Conservation (phyloP, 1,140 invertebrate species). For the Camponotus vicinus region DNA sequence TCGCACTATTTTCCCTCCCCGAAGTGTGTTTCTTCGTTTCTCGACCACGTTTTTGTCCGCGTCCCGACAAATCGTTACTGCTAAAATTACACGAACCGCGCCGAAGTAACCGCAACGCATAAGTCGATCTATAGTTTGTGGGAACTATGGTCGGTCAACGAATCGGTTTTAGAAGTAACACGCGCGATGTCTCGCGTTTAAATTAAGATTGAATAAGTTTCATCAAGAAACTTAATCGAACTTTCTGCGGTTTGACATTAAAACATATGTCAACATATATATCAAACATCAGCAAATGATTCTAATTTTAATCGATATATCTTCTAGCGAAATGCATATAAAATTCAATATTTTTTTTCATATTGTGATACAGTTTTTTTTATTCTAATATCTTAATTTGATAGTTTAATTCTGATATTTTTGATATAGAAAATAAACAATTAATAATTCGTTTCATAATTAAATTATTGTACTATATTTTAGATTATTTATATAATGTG, state of each 20-base stretch:
- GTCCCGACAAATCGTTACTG: slow-evolving; percentile 36
- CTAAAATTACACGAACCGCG: slow-evolving; percentile 60
- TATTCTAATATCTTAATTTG: not conserved
- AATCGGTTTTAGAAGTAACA: not conserved
- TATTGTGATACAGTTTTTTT: not conserved
- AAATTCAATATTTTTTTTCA: not conserved
- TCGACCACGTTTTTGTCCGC: not conserved
- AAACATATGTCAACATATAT: not conserved
- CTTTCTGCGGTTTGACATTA: not conserved
- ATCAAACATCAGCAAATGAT: not conserved
- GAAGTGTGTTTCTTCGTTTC: slow-evolving; percentile 17
- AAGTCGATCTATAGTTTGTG: slow-evolving; percentile 7
- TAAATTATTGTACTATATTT: not conserved
- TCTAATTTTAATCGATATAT: not conserved
- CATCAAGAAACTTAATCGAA: not conserved
- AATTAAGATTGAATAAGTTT: not conserved
- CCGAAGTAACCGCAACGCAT: slow-evolving; percentile 7
- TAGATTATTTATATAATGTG: not conserved
- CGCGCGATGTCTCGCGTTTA: not conserved
- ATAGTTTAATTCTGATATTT: not conserved
- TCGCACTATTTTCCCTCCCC: not conserved
- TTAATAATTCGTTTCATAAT: not conserved
- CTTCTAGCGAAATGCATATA: not conserved
- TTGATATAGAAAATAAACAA: not conserved
- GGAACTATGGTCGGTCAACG: not conserved